phyloP scores from a whole-genome alignment of 2,113 vertebrate genomes.

The Oryzias curvinotus region DNA sequence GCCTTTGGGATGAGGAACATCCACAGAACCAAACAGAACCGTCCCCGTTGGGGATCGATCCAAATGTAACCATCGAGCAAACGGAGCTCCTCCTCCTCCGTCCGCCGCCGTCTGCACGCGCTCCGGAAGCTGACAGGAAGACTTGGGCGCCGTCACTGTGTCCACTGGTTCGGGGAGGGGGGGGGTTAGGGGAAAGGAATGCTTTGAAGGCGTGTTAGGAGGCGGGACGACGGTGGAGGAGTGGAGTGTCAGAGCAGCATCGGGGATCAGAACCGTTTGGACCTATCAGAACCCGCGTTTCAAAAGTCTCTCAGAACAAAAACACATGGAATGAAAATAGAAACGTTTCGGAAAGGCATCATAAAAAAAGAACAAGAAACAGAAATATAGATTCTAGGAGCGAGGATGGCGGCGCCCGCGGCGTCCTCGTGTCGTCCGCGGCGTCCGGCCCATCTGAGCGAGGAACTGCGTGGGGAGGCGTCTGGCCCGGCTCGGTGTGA shows the following conservation, averaged over 20 bases:
- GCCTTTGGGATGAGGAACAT: constrained; percentile 49
- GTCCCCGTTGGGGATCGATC: constrained; percentile 57
- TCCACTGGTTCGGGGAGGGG: constrained; percentile 20
- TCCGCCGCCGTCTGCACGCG: constrained; percentile 28
- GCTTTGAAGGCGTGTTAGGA: constrained; percentile 37
- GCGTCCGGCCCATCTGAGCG: constrained; percentile 52
- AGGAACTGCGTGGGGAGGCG: constrained; percentile 37
- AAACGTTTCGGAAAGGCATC: constrained; percentile 56
- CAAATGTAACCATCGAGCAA: too few relatives aligned
- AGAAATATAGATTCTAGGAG: constrained; percentile 60
- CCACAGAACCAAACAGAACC: constrained; percentile 52
- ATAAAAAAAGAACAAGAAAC: constrained; percentile 43
- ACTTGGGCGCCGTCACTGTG: constrained; percentile 31
- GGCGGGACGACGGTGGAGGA: constrained; percentile 24
- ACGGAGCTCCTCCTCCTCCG: constrained; percentile 23
- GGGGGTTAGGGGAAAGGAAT: constrained; percentile 4
- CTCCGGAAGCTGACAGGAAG: constrained; percentile 19
- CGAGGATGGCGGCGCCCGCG: constrained; percentile 44
- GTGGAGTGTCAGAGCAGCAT: too few relatives aligned
- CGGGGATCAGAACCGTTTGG: constrained; percentile 6
- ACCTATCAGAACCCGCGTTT: constrained; percentile 21
- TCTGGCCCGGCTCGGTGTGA: constrained; percentile 66
- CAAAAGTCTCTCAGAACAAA: constrained; percentile 44
- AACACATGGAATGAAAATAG: constrained; percentile 58
- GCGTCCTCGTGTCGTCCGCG: constrained; percentile 44